phyloP scores from a whole-genome alignment of 2,888 invertebrate species.

The Lypha dubia region DNA sequence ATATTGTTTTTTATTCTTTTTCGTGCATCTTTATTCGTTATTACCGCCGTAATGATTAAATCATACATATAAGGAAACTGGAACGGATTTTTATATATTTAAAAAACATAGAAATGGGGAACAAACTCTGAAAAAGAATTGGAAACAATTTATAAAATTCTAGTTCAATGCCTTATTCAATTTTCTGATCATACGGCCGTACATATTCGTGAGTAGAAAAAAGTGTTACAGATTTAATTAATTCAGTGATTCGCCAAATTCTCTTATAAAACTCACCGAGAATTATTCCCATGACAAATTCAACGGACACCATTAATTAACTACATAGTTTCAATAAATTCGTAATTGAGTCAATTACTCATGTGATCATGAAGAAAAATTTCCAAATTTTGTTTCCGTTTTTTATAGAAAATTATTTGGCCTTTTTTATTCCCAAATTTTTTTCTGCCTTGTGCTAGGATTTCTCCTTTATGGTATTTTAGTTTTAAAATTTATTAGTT shows the following conservation, averaged over 20 bases:
- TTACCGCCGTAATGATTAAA: constrained; percentile 48
- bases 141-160: constrained; percentile 45
- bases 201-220: background rate
- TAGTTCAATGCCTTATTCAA: constrained; percentile 54
- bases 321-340: too few relatives aligned
- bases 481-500: too few relatives aligned
- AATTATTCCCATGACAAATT: background rate
- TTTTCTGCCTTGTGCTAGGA: too few relatives aligned
- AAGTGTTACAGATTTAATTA: constrained; percentile 23
- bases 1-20: constrained; percentile 38
- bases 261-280: background rate
- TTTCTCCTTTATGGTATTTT: too few relatives aligned
- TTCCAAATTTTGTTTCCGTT: too few relatives aligned
- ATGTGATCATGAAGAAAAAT: too few relatives aligned
- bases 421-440: too few relatives aligned
- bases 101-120: constrained; percentile 62
- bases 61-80: constrained; percentile 69
- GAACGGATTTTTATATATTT: constrained; percentile 68
- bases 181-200: constrained; percentile 2
- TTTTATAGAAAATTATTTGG: too few relatives aligned
- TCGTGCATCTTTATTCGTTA: constrained; percentile 19
- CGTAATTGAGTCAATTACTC: too few relatives aligned
- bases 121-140: constrained; percentile 15
- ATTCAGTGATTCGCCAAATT: background rate
- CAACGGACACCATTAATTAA: too few relatives aligned